Base-by-base conservation (phyloP, 92 coral and sea anemone species). In the Galaxea fascicularis region DNA sequence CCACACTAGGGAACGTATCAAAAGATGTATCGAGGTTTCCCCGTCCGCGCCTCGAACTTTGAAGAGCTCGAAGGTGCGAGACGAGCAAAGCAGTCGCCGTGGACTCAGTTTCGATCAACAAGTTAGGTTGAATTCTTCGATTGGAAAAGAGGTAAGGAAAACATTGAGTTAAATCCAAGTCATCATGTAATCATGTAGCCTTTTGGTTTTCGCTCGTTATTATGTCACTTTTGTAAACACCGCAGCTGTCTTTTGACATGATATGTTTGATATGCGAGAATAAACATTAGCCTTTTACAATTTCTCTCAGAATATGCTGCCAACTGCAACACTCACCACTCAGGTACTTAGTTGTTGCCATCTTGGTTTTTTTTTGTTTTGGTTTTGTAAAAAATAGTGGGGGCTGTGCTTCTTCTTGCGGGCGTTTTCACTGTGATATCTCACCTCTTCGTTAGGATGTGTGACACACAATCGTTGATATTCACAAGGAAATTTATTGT, bases 161-260 rank as follows among this genome's bases (percentile, higher is more conserved):
- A 35, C n/a, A 66, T 27, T 6, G 60, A 54, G 60, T 65, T 65
- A 65, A 65, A 65, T 65, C 16, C 71, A 65, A 22, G 71, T 65
- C 71, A 65, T 65, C 71, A 65, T 25, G 21, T 15, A 65, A 65
- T 65, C 71, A 65, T 65, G 71, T 65, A 65, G 71, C 71, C 71
- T 65, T 65, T 65, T 65, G 22, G 71, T 65, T 65, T 65, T 65
- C 71, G 41, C 71, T 65, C 18, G 71, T 65, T 65, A 65, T 65
- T 65, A 15, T 65, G 71, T 65, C 71, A 65, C 71, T 65, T 65
- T 65, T 65, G 22, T 15, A 65, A 25, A 65, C n/a, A n/a, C n/a
- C n/a, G n/a, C n/a, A n/a, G n/a, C n/a, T 65, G 27, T 16, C 60
- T 10, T 16, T n/a, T 54, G 60, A 10, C 60, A 54, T n/a, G 17